Evolutionary conservation across 2,888 invertebrate genomes (phyloP).

Genomic region (Lasioglossum calceatum): DNA sequence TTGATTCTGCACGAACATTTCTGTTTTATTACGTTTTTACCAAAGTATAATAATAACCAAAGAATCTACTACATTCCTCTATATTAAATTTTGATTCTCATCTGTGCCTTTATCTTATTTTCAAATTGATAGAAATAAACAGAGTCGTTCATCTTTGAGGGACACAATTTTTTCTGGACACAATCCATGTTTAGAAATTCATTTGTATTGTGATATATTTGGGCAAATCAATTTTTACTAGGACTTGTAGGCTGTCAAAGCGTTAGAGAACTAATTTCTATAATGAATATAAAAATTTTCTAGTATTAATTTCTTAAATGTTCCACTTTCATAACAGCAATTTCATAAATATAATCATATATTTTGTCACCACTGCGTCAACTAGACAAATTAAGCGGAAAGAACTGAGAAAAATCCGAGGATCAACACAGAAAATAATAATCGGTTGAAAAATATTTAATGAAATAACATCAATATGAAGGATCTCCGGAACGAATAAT

Average conservation of each 20-base stretch:
- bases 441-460: not conserved
- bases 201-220: not conserved
- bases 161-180: not conserved
- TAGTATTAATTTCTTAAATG: not conserved
- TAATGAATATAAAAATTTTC: not conserved
- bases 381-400: not conserved
- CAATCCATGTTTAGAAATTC: not conserved
- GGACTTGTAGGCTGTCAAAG: fast-evolving
- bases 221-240: not conserved
- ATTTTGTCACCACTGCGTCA: not conserved
- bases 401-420: not conserved
- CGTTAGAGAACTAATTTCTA: not conserved
- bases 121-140: not conserved
- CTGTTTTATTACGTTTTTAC: not conserved
- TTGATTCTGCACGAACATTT: not conserved
- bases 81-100: not conserved
- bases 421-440: not conserved
- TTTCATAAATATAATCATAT: not conserved
- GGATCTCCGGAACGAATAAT: not conserved
- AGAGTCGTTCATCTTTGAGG: not conserved
- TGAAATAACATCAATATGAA: not conserved
- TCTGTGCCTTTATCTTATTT: not conserved
- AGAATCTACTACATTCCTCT: not conserved
- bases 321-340: not conserved
- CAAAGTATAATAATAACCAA: too few species aligned